Base-by-base conservation (phyloP, 2,888 invertebrate species). In the Xestia c-nigrum region DNA sequence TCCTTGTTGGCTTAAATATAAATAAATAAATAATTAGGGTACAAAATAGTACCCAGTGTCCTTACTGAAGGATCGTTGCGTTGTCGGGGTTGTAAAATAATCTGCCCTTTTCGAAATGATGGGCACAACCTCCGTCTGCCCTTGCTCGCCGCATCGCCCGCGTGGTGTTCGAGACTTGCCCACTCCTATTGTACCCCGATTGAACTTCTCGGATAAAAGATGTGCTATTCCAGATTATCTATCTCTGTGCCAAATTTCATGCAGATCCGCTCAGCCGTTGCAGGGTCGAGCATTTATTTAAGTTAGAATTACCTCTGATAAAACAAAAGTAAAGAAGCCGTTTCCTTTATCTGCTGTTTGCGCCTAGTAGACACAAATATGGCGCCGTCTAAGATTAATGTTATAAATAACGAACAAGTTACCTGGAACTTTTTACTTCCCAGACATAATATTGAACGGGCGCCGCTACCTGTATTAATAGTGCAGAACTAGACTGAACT, bases 401-500 rank as follows among this genome's bases (percentile, higher is more conserved):
- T 64, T 63, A 64, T 43, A 57, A 24, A 72, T 52, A 66, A 47
- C 61, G 0, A 75, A n/a, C 40, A 24, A 81, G 57, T 65, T 76
- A 31, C 21, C 38, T 38, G 7, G 50, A 76, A 50, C 16, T 77
- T 57, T 77, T 80, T 57, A 43, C 57, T 73, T 84, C 80, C 71
- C 21, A 38, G 70, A 71, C 38, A 67, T 67, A 3, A 68, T 55
- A 71, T 24, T 7, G 21, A 71, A 46, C 40, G 21, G 46, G 14
- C 4, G 46, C 52, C 31, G 43, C 61, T 47, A 63, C 47, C 46
- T 57, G 10, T 69, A 70, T 64, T 46, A 70, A 72, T 76, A 81
- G 52, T 69, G 65, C 12, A 72, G 50, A 72, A 16, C 63, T n/a
- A 65, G 59, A 43, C 61, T 46, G n/a, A n/a, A n/a, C n/a, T n/a